Percentiles rank a stretch among this genome's conserved stretches.
phyloP scores from a whole-genome alignment of 2,797 vertebrate species.

The Intellagama lesueurii region DNA sequence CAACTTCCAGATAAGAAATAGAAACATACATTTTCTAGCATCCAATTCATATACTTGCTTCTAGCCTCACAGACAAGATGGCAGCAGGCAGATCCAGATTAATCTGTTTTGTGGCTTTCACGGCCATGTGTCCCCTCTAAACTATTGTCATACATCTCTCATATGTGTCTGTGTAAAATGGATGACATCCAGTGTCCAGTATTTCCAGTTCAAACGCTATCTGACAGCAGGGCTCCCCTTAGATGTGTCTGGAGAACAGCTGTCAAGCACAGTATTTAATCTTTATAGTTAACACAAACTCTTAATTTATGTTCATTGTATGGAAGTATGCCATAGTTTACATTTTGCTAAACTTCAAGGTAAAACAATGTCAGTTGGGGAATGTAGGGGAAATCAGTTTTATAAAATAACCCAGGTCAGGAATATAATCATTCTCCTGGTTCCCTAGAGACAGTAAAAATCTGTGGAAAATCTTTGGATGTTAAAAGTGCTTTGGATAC shows the following conservation, averaged over 20 bases:
- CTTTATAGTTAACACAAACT: neutral
- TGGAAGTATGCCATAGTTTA: neutral
- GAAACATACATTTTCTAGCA: no score
- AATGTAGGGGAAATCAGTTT: neutral
- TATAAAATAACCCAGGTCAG: neutral
- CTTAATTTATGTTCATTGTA: neutral
- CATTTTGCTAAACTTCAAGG: neutral
- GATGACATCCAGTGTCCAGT: neutral
- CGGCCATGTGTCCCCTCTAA: no score
- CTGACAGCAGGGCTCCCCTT: neutral
- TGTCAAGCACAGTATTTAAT: neutral
- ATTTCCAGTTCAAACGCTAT: neutral
- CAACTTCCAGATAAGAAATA: no score
- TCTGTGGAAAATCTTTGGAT: neutral
- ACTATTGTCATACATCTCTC: no score
- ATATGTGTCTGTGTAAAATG: no score
- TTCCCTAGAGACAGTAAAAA: neutral
- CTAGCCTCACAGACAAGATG: no score
- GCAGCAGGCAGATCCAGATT: no score
- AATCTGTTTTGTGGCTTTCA: no score
- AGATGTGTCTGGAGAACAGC: neutral
- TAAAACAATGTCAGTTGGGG: neutral
- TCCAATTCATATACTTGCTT: no score
- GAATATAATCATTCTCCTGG: neutral
- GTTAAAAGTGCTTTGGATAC: neutral